Evolutionary conservation across 2,888 invertebrate species (phyloP).

Genomic region (Coenonympha glycerion): DNA sequence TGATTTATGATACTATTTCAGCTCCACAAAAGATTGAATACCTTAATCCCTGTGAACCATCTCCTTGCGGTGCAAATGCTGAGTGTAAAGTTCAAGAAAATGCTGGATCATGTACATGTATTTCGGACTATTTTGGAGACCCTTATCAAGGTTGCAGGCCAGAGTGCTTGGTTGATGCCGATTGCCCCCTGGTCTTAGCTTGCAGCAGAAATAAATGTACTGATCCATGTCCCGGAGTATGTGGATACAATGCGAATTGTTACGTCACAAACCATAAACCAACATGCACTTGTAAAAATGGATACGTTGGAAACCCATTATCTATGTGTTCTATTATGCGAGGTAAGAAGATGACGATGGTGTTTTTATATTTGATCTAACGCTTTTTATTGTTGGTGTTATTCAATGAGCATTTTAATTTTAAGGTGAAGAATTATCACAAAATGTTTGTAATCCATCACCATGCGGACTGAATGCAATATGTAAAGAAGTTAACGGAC

Average conservation of each 20-base stretch:
- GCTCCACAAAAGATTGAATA: conserved; percentile 62
- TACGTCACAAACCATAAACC: conserved; percentile 80
- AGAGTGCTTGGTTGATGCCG: conserved; percentile 79
- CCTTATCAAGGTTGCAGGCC: conserved; percentile 84
- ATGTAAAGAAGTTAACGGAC: conserved; percentile 82
- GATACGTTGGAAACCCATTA: conserved; percentile 81
- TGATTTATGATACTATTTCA: conserved; percentile 59
- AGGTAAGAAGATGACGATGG: conserved; percentile 46
- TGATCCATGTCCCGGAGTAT: conserved; percentile 82
- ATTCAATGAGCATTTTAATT: conserved; percentile 17
- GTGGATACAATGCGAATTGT: conserved; percentile 81
- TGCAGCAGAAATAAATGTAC: conserved; percentile 80
- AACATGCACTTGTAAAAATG: conserved; percentile 76
- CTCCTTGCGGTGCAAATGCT: conserved; percentile 83
- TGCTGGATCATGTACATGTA: conserved; percentile 83
- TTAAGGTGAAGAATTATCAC: conserved; percentile 51
- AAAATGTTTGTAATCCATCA: conserved; percentile 83
- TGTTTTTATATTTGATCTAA: background rate
- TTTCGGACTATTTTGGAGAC: conserved; percentile 83
- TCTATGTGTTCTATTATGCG: conserved; percentile 58
- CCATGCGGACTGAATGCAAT: conserved; percentile 83
- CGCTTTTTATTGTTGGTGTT: background rate
- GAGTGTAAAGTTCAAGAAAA: conserved; percentile 82
- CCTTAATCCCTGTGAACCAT: conserved; percentile 77
- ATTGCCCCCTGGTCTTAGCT: conserved; percentile 78